Conservation (phyloP, 1,140 invertebrate species). For the Macrocentrus cingulum region DNA sequence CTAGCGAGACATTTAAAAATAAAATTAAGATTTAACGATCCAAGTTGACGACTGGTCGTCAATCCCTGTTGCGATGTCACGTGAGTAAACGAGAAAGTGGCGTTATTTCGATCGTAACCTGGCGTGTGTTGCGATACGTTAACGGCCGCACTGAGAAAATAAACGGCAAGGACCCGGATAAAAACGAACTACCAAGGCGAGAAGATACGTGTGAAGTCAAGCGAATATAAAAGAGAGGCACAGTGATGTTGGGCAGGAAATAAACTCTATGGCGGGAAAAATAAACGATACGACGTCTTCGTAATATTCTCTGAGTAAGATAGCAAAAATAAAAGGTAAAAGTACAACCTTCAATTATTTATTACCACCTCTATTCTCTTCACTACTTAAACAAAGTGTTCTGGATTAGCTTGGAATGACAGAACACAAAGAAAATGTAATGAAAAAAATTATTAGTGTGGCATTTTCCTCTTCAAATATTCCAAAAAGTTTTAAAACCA, state of each 20-base stretch:
- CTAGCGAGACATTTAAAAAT: constrained; percentile 30
- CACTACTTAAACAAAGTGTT: no score
- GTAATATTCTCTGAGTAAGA: no score
- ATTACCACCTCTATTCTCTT: no score
- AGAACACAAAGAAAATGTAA: no score
- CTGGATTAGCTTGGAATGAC: no score
- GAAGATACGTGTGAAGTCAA: constrained; percentile 2
- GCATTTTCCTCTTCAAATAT: no score
- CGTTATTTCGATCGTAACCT: constrained; percentile 29
- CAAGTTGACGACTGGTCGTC: not conserved
- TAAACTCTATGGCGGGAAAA: no score
- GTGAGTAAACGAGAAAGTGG: constrained; percentile 3
- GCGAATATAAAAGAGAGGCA: constrained; percentile 12
- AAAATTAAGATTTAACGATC: constrained; percentile 38
- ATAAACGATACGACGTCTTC: no score
- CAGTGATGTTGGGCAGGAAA: not conserved
- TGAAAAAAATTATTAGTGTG: no score
- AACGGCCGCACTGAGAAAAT: constrained; percentile 9
- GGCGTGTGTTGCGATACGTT: constrained; percentile 22
- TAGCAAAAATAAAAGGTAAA: no score
- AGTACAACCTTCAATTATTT: no score
- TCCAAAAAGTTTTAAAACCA: no score
- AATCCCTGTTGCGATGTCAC: not conserved
- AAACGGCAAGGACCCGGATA: not conserved
- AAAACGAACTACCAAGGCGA: not conserved